phyloP scores from a whole-genome alignment of 2,797 vertebrate species.

The Dendrocincla tyrannina region DNA sequence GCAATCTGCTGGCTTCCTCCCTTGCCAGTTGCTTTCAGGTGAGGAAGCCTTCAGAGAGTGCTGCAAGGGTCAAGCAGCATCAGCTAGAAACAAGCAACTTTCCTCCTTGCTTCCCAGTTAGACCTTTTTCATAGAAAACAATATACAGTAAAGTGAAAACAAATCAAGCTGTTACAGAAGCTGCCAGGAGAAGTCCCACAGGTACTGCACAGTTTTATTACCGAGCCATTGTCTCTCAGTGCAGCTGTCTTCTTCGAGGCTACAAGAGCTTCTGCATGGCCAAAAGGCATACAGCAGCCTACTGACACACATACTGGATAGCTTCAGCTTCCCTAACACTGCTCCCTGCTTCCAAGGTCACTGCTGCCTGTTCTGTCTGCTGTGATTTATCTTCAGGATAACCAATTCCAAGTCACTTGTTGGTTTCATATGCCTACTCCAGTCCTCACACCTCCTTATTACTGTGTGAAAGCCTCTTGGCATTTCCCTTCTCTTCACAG shows the following conservation, averaged over 20 bases:
- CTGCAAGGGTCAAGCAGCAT: background rate
- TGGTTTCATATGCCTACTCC: background rate
- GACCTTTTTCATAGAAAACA: background rate
- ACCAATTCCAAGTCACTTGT: fast-evolving
- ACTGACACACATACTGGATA: background rate
- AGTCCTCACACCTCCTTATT: background rate
- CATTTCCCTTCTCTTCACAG: background rate
- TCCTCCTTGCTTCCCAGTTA: background rate
- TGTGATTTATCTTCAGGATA: background rate
- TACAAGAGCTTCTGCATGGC: background rate
- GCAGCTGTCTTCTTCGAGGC: background rate
- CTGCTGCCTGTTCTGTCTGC: background rate
- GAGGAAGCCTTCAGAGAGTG: background rate
- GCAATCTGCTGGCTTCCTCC: background rate
- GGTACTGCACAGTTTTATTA: background rate
- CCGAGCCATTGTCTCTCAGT: background rate
- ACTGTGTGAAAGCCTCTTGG: background rate
- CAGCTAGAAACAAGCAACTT: background rate
- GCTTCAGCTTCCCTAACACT: background rate
- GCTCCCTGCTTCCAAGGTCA: background rate
- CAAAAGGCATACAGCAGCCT: background rate
- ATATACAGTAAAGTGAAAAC: background rate
- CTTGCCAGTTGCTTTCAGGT: background rate
- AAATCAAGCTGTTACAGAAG: background rate
- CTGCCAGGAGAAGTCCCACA: background rate